These are phyloP conservation scores for Phasia obesa DNA, from an alignment of 2,888 invertebrate species.

Conservation along the genomic window DNA sequence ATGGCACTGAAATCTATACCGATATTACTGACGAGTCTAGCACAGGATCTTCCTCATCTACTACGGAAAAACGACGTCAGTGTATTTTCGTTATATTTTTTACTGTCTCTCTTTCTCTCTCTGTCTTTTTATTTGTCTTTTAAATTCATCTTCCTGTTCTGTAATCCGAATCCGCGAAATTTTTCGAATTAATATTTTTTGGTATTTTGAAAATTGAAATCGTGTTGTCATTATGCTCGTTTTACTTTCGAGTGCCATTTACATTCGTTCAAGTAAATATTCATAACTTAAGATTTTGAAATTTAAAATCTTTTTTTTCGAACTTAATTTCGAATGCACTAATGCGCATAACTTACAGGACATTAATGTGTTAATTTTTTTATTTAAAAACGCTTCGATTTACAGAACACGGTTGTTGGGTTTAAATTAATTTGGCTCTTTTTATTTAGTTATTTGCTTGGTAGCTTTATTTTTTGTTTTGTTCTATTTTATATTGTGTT, in stretches of 20 bases:
- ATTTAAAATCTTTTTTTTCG: too few species aligned
- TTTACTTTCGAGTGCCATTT: too few species aligned
- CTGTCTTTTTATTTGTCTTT: slow-evolving; percentile 60
- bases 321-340: too few species aligned
- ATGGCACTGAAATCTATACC: slow-evolving; percentile 73
- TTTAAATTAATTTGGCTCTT: slow-evolving; percentile 42
- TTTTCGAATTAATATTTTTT: too few species aligned
- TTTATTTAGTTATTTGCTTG: slow-evolving; percentile 54
- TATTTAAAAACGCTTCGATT: too few species aligned
- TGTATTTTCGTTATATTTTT: slow-evolving; percentile 77
- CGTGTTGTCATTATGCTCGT: too few species aligned
- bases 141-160: slow-evolving; percentile 56
- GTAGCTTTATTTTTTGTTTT: slow-evolving; percentile 60
- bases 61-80: slow-evolving; percentile 78
- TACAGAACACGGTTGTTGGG: neutral
- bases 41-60: slow-evolving; percentile 69
- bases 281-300: too few species aligned
- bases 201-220: too few species aligned
- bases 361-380: too few species aligned
- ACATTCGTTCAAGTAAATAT: too few species aligned
- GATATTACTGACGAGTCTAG: slow-evolving; percentile 75
- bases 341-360: too few species aligned
- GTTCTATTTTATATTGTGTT: slow-evolving; percentile 24
- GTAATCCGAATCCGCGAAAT: too few species aligned
- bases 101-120: slow-evolving; percentile 43